These are phyloP conservation scores for Clitarchus hookeri DNA, from an alignment of 2,888 invertebrate species.

Conservation along the genomic window DNA sequence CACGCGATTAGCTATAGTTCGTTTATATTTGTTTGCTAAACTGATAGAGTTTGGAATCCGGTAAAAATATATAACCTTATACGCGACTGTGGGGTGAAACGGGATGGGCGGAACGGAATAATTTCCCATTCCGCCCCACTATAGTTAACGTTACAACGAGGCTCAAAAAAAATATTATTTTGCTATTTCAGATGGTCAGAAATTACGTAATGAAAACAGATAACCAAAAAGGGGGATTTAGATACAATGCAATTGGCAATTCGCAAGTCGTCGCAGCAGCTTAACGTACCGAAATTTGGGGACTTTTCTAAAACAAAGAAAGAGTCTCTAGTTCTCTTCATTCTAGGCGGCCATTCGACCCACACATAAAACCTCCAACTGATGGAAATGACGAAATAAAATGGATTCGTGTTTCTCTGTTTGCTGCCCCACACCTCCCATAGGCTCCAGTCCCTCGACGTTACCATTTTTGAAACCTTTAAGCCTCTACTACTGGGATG, in stretches of 20 bases:
- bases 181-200: not conserved
- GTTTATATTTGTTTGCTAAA: not conserved
- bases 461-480: slow-evolving; percentile 44
- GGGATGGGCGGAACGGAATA: too few species aligned
- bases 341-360: not conserved
- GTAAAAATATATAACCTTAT: not conserved
- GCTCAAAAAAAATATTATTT: too few species aligned
- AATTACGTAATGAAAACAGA: not conserved
- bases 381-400: not conserved
- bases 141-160: too few species aligned
- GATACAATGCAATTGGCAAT: not conserved
- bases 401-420: not conserved
- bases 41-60: not conserved
- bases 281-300: not conserved
- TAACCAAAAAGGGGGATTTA: not conserved
- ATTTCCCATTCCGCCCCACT: too few species aligned
- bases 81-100: not conserved
- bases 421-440: slow-evolving; percentile 24
- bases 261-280: not conserved
- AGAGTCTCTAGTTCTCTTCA: not conserved
- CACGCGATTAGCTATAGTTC: not conserved
- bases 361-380: slow-evolving; percentile 5
- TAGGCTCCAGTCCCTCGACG: slow-evolving; percentile 37
- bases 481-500: slow-evolving; percentile 43
- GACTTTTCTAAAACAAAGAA: not conserved